A percentile compares a stretch with the other conserved stretches of the same genome.
These are phyloP conservation scores for Antedon bifida DNA, from an alignment of 35 echinoderm and acorn worm genomes.

Conservation along the genomic window DNA sequence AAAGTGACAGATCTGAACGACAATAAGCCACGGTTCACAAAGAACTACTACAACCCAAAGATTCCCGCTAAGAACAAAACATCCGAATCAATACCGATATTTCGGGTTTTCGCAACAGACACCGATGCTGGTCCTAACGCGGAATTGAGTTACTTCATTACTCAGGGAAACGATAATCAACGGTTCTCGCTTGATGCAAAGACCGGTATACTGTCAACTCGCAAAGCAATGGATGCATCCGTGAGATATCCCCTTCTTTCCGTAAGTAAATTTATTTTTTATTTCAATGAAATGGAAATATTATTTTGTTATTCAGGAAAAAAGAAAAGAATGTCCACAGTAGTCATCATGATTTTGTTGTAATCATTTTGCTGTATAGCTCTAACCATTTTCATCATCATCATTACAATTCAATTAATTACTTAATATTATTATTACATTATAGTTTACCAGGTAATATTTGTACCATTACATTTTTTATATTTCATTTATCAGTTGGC, in stretches of 20 bases:
- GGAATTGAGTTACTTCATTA: conserved; percentile 63
- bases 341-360: no score
- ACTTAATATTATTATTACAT: no score
- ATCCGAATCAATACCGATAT: conserved; percentile 22
- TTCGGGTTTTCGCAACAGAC: conserved; percentile 47
- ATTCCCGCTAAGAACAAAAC: conserved; percentile 10
- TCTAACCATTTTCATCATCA: no score
- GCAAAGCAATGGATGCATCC: conserved; percentile 8
- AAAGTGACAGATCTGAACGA: conserved; percentile 71
- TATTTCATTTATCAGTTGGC: conserved; percentile 46
- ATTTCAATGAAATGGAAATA: background rate
- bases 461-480: no score
- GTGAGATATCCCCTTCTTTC: background rate
- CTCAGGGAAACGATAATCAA: conserved; percentile 34
- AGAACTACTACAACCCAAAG: conserved; percentile 15
- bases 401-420: no score
- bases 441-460: no score
- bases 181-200: conserved; percentile 60
- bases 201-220: conserved; percentile 59
- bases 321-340: no score
- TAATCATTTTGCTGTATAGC: no score
- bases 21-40: conserved; percentile 53
- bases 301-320: no score
- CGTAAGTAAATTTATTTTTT: background rate
- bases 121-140: conserved; percentile 65